Evolutionary conservation across 37 sponge, comb jelly and placozoan species (phyloP).

Genomic region (Bolinopsis microptera): DNA sequence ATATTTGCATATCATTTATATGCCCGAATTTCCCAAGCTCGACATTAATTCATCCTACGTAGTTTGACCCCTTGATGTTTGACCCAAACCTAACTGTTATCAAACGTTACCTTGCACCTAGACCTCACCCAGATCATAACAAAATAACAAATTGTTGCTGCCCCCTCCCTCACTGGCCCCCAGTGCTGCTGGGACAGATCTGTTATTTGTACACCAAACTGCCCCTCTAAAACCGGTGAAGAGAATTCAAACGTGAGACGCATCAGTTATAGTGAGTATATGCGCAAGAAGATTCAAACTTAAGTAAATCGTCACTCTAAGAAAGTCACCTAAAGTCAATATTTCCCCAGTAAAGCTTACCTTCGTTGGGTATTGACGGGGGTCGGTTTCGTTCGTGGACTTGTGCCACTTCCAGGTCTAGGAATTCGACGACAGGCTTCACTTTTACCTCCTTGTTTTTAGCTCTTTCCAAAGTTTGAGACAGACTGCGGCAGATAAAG

Average conservation of each 20-base stretch:
- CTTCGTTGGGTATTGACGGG: neutral
- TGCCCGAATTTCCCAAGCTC: no score
- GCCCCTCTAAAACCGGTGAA: no score
- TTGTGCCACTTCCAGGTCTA: neutral
- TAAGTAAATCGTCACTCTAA: no score
- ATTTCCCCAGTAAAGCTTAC: neutral
- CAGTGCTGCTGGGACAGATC: neutral
- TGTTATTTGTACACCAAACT: neutral
- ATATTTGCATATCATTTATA: no score
- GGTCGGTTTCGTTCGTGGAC: slow-evolving; percentile 5
- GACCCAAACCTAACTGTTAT: no score
- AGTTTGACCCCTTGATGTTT: no score
- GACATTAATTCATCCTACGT: no score
- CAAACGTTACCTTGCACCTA: no score
- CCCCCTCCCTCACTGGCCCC: neutral
- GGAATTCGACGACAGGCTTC: neutral
- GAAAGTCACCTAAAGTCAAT: no score
- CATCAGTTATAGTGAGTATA: neutral
- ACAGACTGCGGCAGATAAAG: no score
- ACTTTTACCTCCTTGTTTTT: neutral
- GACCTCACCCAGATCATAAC: no score
- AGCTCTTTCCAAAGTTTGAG: slow-evolving; percentile 3
- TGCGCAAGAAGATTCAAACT: neutral
- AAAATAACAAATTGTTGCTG: no score
- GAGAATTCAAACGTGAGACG: neutral